Evolutionary conservation across 2,797 vertebrate species (phyloP).

Genomic region (Neosalanx taihuensis): DNA sequence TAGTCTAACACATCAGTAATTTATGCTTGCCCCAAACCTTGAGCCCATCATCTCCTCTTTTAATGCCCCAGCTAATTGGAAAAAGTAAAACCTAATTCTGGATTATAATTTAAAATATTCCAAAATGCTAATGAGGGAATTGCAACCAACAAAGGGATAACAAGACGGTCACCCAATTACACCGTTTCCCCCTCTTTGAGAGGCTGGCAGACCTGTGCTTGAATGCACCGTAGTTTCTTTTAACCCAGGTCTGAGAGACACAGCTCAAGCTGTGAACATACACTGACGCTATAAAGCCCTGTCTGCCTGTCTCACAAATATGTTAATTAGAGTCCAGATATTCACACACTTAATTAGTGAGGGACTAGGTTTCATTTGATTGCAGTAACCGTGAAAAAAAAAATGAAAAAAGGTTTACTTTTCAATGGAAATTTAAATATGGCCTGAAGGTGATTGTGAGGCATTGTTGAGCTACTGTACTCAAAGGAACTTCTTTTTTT

Average conservation of each 20-base stretch:
- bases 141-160: constrained; percentile 78
- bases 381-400: constrained; percentile 40
- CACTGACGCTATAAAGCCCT: constrained; percentile 29
- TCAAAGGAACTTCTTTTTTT: constrained; percentile 57
- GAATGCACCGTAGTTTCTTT: constrained; percentile 23
- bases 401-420: constrained; percentile 45
- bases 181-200: constrained; percentile 43
- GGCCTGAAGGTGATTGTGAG: constrained; percentile 69
- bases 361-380: constrained; percentile 66
- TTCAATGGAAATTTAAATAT: constrained; percentile 67
- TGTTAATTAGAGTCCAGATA: constrained; percentile 76
- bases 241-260: constrained; percentile 28
- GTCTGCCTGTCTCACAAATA: constrained; percentile 69
- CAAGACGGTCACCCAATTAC: constrained; percentile 77
- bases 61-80: constrained; percentile 64
- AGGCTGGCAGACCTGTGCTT: constrained; percentile 58
- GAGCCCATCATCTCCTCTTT: constrained; percentile 46
- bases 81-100: constrained; percentile 69
- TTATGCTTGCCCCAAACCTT: constrained; percentile 48
- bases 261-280: constrained; percentile 67
- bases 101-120: constrained; percentile 80
- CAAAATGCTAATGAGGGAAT: constrained; percentile 78
- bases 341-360: constrained; percentile 74
- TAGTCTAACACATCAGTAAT: constrained; percentile 14
- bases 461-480: constrained; percentile 69